Evolutionary conservation across 2,888 invertebrate genomes (phyloP), one percentile per base, ranked within the genome.

Genomic region (Sussaba pulchella): DNA sequence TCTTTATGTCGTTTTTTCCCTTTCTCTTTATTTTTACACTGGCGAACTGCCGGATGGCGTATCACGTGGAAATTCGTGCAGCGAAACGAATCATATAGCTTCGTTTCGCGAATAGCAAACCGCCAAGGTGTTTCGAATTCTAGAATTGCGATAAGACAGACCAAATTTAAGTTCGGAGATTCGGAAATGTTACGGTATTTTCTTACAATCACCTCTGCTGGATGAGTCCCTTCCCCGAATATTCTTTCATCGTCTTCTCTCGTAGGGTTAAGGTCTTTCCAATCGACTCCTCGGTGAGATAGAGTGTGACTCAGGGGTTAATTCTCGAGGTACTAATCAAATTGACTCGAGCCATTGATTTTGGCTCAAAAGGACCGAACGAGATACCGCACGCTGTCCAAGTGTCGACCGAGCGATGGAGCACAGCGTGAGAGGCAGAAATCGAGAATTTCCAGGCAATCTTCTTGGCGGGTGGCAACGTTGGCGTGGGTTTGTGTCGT

Each of bases 391-490:
- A 64, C 6, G 4, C 45, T 59, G 66, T 41, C 19, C 71, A 59
- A 64, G 70, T 26, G 75, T 57, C 41, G 47, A 26, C 59, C 31
- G 43, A 74, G 21, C 26, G 64, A 72, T 52, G 63, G 50, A 73
- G 47, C 57, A 45, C 21, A 66, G 41, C 21, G 43, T 36, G 24
- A 36, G 54, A 36, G 71, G 78, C 71, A 61, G 57, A 80, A 70
- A 79, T 78, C 74, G 67, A 76, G 74, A 75, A 78, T 81, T 79
- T 63, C 69, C 81, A 82, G 83, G 80, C 84, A 78, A 78, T 76
- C 77, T 80, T 71, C 77, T 79, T 77, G 71, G 72, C 63, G 64
- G 80, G 54, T 64, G 31, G 31, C 2, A 6, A 31, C 31, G 31
- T 2, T 31, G 31, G 31, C 2, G 31, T 2, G 31, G 31, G 31